Conservation (phyloP, 2,888 invertebrate genomes). For the Sepiola atlantica region DNA sequence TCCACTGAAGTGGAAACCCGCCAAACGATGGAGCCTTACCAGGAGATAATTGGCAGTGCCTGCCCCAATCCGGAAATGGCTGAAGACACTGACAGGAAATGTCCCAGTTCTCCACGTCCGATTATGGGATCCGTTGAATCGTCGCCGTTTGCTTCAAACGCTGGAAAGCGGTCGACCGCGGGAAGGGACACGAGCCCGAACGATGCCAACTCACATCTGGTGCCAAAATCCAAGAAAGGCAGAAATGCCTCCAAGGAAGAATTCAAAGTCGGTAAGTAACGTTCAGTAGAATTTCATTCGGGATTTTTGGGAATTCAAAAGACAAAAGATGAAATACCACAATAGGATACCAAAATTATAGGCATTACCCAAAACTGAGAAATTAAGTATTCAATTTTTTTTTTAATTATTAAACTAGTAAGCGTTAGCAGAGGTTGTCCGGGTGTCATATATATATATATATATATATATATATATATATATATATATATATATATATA, state of each 20-base stretch:
- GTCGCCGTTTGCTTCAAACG: neutral
- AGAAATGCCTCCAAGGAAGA: neutral
- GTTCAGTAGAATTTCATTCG: neutral
- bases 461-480: too few species aligned
- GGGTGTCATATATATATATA: too few species aligned
- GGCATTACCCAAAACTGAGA: too few species aligned
- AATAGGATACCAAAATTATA: too few species aligned
- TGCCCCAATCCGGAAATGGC: neutral
- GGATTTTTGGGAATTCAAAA: too few species aligned
- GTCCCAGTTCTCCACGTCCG: neutral
- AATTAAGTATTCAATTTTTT: too few species aligned
- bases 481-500: too few species aligned
- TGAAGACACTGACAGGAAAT: neutral
- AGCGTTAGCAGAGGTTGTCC: too few species aligned
- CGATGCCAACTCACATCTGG: neutral
- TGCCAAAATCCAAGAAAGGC: neutral
- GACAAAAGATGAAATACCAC: too few species aligned
- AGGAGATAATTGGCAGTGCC: neutral
- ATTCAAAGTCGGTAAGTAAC: conserved; percentile 10
- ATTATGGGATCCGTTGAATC: neutral
- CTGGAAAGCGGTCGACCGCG: neutral
- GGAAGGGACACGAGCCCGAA: neutral
- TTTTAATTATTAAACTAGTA: too few species aligned
- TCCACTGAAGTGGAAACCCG: neutral
- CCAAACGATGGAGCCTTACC: neutral